Base-by-base conservation (phyloP, 2,888 invertebrate species). In the Clepsis dumicolana region DNA sequence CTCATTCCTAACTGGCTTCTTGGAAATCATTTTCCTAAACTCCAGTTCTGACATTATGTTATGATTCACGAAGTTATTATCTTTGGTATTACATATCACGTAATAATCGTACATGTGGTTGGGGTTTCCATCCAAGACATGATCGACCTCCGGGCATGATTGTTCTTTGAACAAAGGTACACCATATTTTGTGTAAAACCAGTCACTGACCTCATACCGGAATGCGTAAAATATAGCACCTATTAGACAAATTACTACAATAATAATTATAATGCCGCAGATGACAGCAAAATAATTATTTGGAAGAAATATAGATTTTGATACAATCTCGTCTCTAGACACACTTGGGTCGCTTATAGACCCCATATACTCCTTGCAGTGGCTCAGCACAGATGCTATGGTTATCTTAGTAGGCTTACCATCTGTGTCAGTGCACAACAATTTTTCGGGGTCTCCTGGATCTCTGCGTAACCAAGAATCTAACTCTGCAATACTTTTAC, bases 71-170 rank as follows among this genome's bases (percentile, higher is more conserved):
- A 94, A 96, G 94, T 92, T 96, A 81, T 92, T 96, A 94, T 98
- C 97, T 87, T 96, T 96, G 86, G 96, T 96, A 89, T 97, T 96
- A 90, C 98, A 98, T 79, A 97, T 96, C 86, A 98, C 95, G 90
- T 98, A 98, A 72, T 97, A 97, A 85, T 98, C 98, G 87, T 97
- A 97, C 73, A 97, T 94, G 74, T 96, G 95, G 82, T 96, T 96
- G 35, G 96, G 92, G 72, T 95, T 95, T 18, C 96, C 95, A 70
- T 96, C 94, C 66, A 96, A 94, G 54, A 96, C 95, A 77, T 96
- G 91, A 73, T 93, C 91, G 32, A 93, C 92, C 68, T 89, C 91
- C 56, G 93, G 89, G 78, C 93, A 93, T 4, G 96, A 96, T 76
- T 96, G 95, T 86, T 96, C 96, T 88, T 96, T 96, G 85, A 97